These are phyloP conservation scores for Octomys mimax DNA, from an alignment of 2,797 vertebrate species.

Conservation along the genomic window DNA sequence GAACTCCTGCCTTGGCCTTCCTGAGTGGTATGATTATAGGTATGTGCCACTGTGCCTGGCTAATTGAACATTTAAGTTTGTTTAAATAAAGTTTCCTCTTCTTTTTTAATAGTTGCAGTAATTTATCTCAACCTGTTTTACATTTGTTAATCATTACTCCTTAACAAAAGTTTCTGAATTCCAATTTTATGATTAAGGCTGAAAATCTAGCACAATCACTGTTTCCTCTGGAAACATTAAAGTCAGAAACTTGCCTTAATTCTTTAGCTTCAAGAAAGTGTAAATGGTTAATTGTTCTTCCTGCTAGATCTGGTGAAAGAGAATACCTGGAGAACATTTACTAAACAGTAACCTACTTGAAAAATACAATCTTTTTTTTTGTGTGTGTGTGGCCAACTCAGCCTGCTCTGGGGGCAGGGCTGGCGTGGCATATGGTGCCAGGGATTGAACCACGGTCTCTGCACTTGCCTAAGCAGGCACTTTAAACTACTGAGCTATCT, in stretches of 20 bases:
- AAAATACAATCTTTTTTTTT: slow-evolving; percentile 24
- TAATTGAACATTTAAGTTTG: slow-evolving; percentile 45
- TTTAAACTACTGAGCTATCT: too few species aligned
- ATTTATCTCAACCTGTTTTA: slow-evolving; percentile 58
- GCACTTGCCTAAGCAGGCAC: too few species aligned
- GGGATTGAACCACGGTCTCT: too few species aligned
- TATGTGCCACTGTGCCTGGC: neutral
- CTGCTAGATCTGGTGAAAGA: slow-evolving; percentile 52
- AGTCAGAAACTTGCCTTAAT: slow-evolving; percentile 62
- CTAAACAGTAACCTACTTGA: slow-evolving; percentile 62
- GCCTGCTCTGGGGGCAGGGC: too few species aligned
- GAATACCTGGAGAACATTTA: slow-evolving; percentile 40
- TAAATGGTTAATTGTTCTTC: slow-evolving; percentile 66
- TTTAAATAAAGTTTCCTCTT: slow-evolving; percentile 62
- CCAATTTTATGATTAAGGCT: slow-evolving; percentile 59
- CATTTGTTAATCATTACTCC: slow-evolving; percentile 10
- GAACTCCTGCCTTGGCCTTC: neutral
- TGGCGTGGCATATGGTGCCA: too few species aligned
- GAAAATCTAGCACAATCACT: slow-evolving; percentile 62
- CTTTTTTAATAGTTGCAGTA: slow-evolving; percentile 25
- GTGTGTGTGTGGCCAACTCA: too few species aligned
- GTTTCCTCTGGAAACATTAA: slow-evolving; percentile 61
- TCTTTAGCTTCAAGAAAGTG: slow-evolving; percentile 52
- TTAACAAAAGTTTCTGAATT: slow-evolving; percentile 64
- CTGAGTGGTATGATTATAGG: neutral